Evolutionary conservation across 2,797 vertebrate species (phyloP).

Genomic region (Lacerta viridis): DNA sequence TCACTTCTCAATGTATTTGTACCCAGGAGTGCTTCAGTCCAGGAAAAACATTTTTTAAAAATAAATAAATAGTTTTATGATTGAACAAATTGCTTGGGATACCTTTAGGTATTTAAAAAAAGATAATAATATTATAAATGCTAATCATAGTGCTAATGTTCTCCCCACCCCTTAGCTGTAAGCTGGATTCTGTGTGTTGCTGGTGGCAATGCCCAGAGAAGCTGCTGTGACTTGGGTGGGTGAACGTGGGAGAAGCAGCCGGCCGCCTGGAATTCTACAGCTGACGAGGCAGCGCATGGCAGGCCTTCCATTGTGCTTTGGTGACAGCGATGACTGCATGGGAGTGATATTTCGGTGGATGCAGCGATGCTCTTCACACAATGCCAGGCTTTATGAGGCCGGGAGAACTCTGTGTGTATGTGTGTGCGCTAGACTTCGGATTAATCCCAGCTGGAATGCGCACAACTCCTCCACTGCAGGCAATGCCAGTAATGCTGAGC

Average conservation of each 20-base stretch:
- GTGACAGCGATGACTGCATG: background rate
- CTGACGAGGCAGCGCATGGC: background rate
- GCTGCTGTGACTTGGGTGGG: background rate
- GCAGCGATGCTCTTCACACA: background rate
- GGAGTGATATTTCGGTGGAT: background rate
- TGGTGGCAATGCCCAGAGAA: background rate
- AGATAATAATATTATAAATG: too few species aligned
- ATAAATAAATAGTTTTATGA: background rate
- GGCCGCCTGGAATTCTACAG: background rate
- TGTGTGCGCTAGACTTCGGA: background rate
- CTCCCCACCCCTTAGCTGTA: background rate
- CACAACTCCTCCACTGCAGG: slow-evolving; percentile 22
- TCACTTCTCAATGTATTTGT: too few species aligned
- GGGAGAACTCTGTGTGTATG: background rate
- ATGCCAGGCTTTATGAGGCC: slow-evolving; percentile 15
- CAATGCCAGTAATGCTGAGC: background rate
- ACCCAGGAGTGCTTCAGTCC: too few species aligned
- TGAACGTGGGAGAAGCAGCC: background rate
- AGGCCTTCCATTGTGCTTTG: background rate
- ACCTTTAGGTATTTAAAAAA: background rate
- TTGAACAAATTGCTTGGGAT: background rate
- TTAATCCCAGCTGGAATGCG: background rate
- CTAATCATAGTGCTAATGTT: background rate
- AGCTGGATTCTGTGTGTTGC: background rate
- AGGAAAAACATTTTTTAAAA: too few species aligned